Conservation (phyloP, 2,797 vertebrate species). For the Craterocephalus amniculus region DNA sequence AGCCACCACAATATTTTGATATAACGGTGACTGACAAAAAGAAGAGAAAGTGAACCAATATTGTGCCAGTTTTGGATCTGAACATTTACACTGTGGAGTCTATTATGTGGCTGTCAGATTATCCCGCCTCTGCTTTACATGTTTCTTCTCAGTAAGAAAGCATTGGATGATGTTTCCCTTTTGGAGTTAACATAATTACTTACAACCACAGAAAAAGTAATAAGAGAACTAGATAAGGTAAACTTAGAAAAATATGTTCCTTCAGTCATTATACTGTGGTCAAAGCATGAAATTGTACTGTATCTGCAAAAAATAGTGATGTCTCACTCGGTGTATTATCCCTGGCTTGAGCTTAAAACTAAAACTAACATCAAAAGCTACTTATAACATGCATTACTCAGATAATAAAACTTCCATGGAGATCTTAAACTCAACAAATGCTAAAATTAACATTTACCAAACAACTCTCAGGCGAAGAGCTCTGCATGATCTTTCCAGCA, state of each 20-base stretch:
- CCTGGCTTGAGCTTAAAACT: neutral
- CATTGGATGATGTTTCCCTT: neutral
- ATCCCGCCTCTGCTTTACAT: neutral
- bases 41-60: no score
- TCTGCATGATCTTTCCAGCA: constrained; percentile 74
- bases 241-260: neutral
- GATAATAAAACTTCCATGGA: neutral
- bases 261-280: neutral
- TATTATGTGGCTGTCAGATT: no score
- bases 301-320: neutral
- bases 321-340: neutral
- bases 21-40: no score
- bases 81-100: no score
- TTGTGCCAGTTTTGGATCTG: no score
- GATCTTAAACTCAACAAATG: constrained; percentile 18
- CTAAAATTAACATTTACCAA: constrained; percentile 73
- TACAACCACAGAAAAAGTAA: neutral
- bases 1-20: no score
- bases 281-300: neutral
- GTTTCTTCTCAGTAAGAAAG: neutral
- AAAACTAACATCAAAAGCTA: neutral
- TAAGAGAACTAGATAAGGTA: neutral
- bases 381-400: neutral
- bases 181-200: no score
- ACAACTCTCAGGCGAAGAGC: constrained; percentile 59